Percentiles rank a stretch among this genome's conserved stretches.
Conservation (phyloP, 92 coral and sea anemone genomes). For the Zoanthus sociatus region DNA sequence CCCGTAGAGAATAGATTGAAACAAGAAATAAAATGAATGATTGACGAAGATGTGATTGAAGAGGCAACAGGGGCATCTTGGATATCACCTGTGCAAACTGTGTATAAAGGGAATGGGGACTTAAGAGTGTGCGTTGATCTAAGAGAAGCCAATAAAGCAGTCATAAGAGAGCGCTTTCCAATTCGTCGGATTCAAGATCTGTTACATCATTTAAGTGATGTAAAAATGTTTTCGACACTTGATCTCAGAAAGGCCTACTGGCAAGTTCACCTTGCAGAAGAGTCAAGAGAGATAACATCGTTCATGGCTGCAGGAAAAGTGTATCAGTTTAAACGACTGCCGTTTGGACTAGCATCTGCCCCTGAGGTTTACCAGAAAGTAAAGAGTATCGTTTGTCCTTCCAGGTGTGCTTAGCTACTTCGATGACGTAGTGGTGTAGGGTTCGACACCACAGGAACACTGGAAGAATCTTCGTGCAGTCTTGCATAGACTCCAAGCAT, state of each 20-base stretch:
- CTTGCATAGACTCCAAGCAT: not conserved
- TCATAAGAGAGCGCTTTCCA: constrained; percentile 48
- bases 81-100: constrained; percentile 45
- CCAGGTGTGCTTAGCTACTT: not conserved
- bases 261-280: constrained; percentile 37
- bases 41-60: constrained; percentile 49
- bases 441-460: not conserved
- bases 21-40: constrained; percentile 39
- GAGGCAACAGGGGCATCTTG: constrained; percentile 51
- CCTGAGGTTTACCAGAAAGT: not conserved
- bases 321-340: no score
- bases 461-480: not conserved
- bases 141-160: constrained; percentile 41
- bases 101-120: constrained; percentile 55
- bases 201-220: not conserved
- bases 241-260: constrained; percentile 46
- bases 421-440: not conserved
- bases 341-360: no score
- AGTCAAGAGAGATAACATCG: no score
- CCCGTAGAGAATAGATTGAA: constrained; percentile 30
- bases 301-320: no score
- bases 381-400: not conserved
- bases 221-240: constrained; percentile 42
- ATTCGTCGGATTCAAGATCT: constrained; percentile 47
- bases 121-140: constrained; percentile 53